Evolutionary conservation across 2,888 invertebrate genomes (phyloP).

Genomic region (Apocheima hispidaria): DNA sequence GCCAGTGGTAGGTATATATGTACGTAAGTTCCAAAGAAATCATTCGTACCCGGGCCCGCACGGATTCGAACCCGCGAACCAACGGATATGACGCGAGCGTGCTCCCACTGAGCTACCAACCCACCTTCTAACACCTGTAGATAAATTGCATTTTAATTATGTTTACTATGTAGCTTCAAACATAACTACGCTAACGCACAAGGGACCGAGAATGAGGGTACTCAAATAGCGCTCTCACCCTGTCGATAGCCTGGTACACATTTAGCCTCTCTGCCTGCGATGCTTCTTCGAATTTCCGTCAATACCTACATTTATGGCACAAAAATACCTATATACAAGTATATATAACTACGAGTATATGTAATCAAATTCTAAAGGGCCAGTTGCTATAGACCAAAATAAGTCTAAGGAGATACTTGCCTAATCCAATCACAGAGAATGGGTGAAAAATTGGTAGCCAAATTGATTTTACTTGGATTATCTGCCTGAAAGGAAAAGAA

Average conservation of each 20-base stretch:
- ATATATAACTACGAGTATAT: too few relatives aligned
- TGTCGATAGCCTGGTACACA: conserved; percentile 38
- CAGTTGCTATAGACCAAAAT: conserved; percentile 12
- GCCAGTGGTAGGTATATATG: too few relatives aligned
- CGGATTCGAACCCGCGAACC: too few relatives aligned
- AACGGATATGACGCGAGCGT: too few relatives aligned
- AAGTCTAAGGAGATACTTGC: not conserved
- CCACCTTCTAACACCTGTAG: not conserved
- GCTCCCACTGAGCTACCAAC: too few relatives aligned
- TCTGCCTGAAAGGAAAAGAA: conserved; percentile 9
- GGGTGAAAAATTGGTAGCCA: conserved; percentile 13
- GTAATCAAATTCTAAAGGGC: not conserved
- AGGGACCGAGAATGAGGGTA: conserved; percentile 8
- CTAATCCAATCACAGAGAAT: conserved; percentile 8
- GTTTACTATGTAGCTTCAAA: conserved; percentile 14
- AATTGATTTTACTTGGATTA: conserved; percentile 14
- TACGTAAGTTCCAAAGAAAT: too few relatives aligned
- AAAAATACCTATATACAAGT: conserved; percentile 1
- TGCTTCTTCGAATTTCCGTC: conserved; percentile 53
- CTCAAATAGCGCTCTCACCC: conserved; percentile 30
- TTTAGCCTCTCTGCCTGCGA: conserved; percentile 45
- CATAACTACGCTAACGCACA: conserved; percentile 19
- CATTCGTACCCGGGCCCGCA: too few relatives aligned
- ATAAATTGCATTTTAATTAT: conserved; percentile 3
- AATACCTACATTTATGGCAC: conserved; percentile 33